Conservation (phyloP, 2,797 vertebrate species). For the Neoniphon sammara region DNA sequence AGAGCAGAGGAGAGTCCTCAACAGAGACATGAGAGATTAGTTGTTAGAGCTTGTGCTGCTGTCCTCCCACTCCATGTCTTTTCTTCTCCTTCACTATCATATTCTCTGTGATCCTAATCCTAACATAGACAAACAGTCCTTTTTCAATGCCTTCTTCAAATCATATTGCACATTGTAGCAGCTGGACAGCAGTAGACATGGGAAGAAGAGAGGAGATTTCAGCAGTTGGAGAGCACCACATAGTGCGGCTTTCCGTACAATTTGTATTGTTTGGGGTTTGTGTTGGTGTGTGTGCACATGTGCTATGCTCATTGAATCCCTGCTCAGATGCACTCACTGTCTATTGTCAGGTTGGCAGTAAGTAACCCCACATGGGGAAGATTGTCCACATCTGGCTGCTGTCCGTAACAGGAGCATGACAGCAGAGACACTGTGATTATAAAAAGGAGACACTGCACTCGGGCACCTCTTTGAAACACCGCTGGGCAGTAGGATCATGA, state of each 20-base stretch:
- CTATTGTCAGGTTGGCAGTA: constrained; percentile 20
- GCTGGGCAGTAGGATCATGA: too few species aligned
- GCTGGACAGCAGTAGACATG: neutral
- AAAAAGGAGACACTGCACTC: too few species aligned
- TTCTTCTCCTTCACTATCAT: neutral
- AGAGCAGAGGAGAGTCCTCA: neutral
- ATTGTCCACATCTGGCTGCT: constrained; percentile 56
- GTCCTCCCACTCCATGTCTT: neutral
- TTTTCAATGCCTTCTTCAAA: neutral
- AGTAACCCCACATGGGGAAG: constrained; percentile 28
- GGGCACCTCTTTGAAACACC: too few species aligned
- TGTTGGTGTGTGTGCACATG: neutral
- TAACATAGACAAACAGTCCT: neutral
- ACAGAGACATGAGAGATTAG: constrained; percentile 7
- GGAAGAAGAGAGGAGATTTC: neutral
- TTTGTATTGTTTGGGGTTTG: constrained; percentile 1
- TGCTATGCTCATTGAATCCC: constrained; percentile 19
- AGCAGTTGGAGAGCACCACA: neutral
- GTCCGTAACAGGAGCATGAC: constrained; percentile 62
- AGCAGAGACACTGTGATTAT: too few species aligned
- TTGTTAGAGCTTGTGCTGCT: neutral
- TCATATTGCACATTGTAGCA: neutral
- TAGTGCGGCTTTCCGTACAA: neutral
- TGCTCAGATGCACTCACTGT: constrained; percentile 4
- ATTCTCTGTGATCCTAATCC: constrained; percentile 2